A percentile compares a stretch with the other conserved stretches of the same genome.
Evolutionary conservation across 1,140 invertebrate species (phyloP).

Genomic region (Bradysia coprophila): DNA sequence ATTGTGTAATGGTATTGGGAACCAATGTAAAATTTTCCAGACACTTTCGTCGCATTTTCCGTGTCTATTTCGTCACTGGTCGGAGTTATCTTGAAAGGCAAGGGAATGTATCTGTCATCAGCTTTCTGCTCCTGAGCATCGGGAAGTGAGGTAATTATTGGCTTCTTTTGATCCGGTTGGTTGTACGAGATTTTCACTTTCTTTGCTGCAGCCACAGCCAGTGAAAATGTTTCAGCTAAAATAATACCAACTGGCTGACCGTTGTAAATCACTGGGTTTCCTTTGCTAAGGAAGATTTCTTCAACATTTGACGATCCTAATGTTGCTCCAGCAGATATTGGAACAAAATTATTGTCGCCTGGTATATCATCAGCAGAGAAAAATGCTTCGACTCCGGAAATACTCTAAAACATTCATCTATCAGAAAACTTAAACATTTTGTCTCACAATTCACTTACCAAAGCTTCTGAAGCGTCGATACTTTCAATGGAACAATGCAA

Average conservation of each 20-base stretch:
- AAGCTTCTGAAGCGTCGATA: constrained; percentile 33
- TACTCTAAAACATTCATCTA: constrained; percentile 24
- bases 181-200: constrained; percentile 50
- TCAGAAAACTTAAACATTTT: constrained; percentile 7
- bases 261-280: constrained; percentile 33
- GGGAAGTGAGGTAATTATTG: no score
- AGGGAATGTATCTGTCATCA: no score
- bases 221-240: constrained; percentile 35
- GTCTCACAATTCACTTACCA: constrained; percentile 29
- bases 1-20: constrained; percentile 32
- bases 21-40: constrained; percentile 16
- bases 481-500: constrained; percentile 29
- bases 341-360: constrained; percentile 34
- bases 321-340: constrained; percentile 5
- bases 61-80: background rate
- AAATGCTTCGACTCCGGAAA: constrained; percentile 45
- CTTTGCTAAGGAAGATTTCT: constrained; percentile 7
- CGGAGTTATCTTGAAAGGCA: no score
- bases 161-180: no score
- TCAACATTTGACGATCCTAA: constrained; percentile 16
- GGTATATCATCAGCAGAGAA: constrained; percentile 54
- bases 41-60: background rate
- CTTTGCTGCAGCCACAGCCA: constrained; percentile 40
- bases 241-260: constrained; percentile 57
- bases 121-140: no score